phyloP scores from a whole-genome alignment of 1,140 invertebrate genomes.

The Drosophila watanabei region DNA sequence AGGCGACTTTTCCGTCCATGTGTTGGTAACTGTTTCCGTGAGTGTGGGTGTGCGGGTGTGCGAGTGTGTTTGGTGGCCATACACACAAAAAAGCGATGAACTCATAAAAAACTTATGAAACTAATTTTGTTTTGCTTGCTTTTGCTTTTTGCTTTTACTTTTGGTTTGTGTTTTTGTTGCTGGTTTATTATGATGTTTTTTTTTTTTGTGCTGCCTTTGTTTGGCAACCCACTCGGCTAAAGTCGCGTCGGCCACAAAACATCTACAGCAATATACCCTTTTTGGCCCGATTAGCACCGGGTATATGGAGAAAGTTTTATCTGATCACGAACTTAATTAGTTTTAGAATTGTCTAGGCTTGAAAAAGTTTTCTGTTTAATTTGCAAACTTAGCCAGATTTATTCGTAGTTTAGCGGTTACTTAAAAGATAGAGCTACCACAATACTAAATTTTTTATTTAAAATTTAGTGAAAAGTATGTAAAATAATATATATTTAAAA shows the following conservation, averaged over 20 bases:
- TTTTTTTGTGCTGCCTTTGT: constrained; percentile 47
- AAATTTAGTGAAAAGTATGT: background rate
- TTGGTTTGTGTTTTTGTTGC: constrained; percentile 55
- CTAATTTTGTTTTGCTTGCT: constrained; percentile 82
- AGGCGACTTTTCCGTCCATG: constrained; percentile 48
- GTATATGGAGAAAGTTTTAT: background rate
- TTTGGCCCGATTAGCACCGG: background rate
- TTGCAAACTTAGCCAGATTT: too few relatives aligned
- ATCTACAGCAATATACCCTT: constrained; percentile 14
- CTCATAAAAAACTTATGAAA: constrained; percentile 84
- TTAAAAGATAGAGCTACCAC: background rate
- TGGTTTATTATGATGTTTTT: constrained; percentile 27
- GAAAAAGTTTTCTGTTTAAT: background rate
- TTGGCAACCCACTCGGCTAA: constrained; percentile 63
- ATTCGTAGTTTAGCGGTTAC: background rate
- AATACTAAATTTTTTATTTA: background rate
- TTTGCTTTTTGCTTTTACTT: constrained; percentile 79
- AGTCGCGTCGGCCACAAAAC: constrained; percentile 53
- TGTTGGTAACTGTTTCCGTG: constrained; percentile 41
- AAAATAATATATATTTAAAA: too few relatives aligned
- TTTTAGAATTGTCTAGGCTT: background rate
- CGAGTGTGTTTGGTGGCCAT: constrained; percentile 46
- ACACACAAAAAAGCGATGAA: constrained; percentile 82
- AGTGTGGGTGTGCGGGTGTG: constrained; percentile 6
- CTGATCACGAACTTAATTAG: background rate